Base-by-base conservation (phyloP, 2,888 invertebrate genomes). In the Microdon myrmicae region DNA sequence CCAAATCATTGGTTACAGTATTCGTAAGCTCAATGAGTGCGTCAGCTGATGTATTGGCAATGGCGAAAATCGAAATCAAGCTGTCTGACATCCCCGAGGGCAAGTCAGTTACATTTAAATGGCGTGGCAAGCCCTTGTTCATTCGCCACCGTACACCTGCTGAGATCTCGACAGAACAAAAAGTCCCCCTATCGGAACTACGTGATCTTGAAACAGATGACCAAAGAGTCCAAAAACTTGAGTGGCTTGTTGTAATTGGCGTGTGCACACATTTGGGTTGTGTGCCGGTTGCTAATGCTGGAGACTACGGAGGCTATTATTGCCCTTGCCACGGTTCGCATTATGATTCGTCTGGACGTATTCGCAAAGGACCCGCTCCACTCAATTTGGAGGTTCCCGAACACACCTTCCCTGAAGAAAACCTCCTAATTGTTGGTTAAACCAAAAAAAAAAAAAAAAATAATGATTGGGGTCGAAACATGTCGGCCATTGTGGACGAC, bases 271-370 rank as follows among this genome's bases (percentile, higher is more conserved):
- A 97, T 81, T 83, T 97, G 71, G 96, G 99, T 44, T 99, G 99
- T 82, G 96, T 99, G 51, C 99, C 99, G 19, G 92, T 99, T 61
- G 91, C 96, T 12, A 92, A 94, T 79, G 86, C 94, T 44, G 94
- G 94, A 41, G 96, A 97, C 72, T 98, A 86, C 77, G 96, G 96
- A 14, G 99, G 99, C 37, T 99, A 97, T 80, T 99, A 97, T 82
- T 99, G 99, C 75, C 99, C 99, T 0, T 99, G 99, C 82, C 99
- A 99, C 78, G 99, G 99, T 23, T 97, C 97, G 26, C 99, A 99
- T 80, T 99, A 99, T 79, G 99, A 99, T 80, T 92, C 92, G 0
- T 94, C 97, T 9, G 99, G 99, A 1, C 88, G 99, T 71, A 97
- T 99, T 75, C 89, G 99, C 68, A 97, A 96, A 82, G 98, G 98